These are phyloP conservation scores for Pissodes strobi DNA, from an alignment of 1,140 invertebrate species.

Conservation along the genomic window DNA sequence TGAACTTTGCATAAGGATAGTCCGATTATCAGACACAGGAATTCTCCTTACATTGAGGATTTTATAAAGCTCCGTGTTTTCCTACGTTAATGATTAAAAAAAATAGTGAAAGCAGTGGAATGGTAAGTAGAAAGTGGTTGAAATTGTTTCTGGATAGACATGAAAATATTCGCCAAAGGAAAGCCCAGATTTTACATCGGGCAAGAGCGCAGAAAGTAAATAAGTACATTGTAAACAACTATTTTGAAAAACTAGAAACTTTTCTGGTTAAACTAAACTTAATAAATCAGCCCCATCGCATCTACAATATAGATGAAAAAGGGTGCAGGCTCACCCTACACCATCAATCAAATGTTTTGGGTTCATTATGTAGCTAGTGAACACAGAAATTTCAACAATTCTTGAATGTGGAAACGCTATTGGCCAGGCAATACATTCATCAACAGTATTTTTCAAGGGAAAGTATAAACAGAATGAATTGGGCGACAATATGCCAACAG, in stretches of 20 bases:
- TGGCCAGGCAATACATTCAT: conserved; percentile 50
- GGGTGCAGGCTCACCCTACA: conserved; percentile 53
- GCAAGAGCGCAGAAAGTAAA: conserved; percentile 52
- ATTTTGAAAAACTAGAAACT: conserved; percentile 47
- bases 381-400: conserved; percentile 52
- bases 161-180: conserved; percentile 36
- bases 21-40: too few species aligned
- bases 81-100: too few species aligned
- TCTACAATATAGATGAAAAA: conserved; percentile 58
- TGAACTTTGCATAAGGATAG: too few species aligned
- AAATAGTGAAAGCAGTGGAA: too few species aligned
- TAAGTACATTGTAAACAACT: conserved; percentile 47
- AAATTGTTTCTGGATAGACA: conserved; percentile 41
- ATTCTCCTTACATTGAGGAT: too few species aligned
- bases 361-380: conserved; percentile 48
- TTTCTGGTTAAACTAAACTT: conserved; percentile 43
- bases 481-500: conserved; percentile 45
- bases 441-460: conserved; percentile 55
- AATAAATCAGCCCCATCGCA: conserved; percentile 41
- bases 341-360: conserved; percentile 48
- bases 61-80: too few species aligned
- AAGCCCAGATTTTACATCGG: conserved; percentile 49
- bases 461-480: conserved; percentile 46
- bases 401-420: conserved; percentile 52
- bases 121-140: too few species aligned